phyloP scores from a whole-genome alignment of 2,113 vertebrate species.

The Suricata suricatta region DNA sequence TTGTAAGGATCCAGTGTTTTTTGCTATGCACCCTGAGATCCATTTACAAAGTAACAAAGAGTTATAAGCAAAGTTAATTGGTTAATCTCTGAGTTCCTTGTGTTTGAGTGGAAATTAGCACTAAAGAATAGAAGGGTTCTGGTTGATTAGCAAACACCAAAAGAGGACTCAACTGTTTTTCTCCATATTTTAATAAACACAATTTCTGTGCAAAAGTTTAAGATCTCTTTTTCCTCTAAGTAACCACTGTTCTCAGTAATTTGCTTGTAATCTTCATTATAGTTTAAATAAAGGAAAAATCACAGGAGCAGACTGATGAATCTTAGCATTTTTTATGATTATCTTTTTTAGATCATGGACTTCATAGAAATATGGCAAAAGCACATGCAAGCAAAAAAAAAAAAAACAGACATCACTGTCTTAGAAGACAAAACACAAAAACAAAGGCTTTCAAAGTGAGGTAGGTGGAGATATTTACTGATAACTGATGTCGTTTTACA shows the following conservation, averaged over 20 bases:
- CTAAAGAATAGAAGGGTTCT: not conserved
- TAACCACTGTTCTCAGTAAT: not conserved
- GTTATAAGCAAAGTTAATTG: not conserved
- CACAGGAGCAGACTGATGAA: not conserved
- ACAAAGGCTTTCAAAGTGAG: not conserved
- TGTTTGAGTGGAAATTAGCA: not conserved
- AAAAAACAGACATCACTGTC: not conserved
- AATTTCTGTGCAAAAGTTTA: not conserved
- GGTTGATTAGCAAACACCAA: not conserved
- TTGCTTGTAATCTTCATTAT: not conserved
- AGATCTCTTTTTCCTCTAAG: not conserved
- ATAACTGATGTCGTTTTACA: not conserved
- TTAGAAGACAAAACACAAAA: conserved; percentile 5
- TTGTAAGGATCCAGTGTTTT: not conserved
- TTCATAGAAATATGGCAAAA: not conserved
- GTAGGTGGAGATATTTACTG: not conserved
- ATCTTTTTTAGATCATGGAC: not conserved
- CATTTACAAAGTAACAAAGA: not conserved
- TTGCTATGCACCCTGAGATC: not conserved
- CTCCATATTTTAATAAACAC: not conserved
- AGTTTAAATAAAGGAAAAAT: not conserved
- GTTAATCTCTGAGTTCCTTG: not conserved
- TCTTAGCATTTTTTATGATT: not conserved
- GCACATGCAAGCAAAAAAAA: not conserved
- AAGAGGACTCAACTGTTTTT: not conserved